Evolutionary conservation across 2,888 invertebrate genomes (phyloP), one percentile per base, ranked within the genome.

Genomic region (Harmothoe impar): DNA sequence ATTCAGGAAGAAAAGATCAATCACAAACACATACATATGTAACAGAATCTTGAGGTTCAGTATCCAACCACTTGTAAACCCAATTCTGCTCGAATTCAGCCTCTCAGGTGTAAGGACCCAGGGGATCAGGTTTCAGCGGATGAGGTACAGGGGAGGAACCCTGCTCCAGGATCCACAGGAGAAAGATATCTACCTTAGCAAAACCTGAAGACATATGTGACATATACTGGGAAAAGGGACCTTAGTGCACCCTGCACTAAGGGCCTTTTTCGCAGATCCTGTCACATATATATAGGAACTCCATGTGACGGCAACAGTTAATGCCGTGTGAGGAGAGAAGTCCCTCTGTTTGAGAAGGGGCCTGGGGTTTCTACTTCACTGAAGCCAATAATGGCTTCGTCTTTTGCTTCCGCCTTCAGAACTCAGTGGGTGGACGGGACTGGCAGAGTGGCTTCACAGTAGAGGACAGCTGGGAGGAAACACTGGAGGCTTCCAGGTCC

Each of bases 301-400:
- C 68, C 12, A 68, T n/a, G 68, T 68, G 68, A 68, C 68, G 15
- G 68, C 17, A 5, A 68, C 68, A 68, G 68, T 68, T 68, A 68
- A 68, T n/a, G 15, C 68, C n/a, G 68, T 68, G 68, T 68, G n/a
- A 12, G 68, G 68, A 17, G 68, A n/a, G 68, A 68, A 68, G 68
- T 68, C n/a, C n/a, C 68, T 68, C 68, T 68, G 68, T 68, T 68
- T 68, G 68, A 68, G 17, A n/a, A 68, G 68, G 68, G 20, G 17
- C 20, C 68, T n/a, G 5, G n/a, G 17, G 68, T 68, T 68, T 68
- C 68, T 68, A 68, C 68, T 7, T 68, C 68, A 72, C n/a, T 72
- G 72, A 29, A 72, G 72, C 72, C 72, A 72, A 72, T 72, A 72
- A 25, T 72, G 72, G 72, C 72, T 72, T 62, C 62, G 62, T 62